phyloP scores from a whole-genome alignment of 2,113 vertebrate species.

The Centropristis striata region DNA sequence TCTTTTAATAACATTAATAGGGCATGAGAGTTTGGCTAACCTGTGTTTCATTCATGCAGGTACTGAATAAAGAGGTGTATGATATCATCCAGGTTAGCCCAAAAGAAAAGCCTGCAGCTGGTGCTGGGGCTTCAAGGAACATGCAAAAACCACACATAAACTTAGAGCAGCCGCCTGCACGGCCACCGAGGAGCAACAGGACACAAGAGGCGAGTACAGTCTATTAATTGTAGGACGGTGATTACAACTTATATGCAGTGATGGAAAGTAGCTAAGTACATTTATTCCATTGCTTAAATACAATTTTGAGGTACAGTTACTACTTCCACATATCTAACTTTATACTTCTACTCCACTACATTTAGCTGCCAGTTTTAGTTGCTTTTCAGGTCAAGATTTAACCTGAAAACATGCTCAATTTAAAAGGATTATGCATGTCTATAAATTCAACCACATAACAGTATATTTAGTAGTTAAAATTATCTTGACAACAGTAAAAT shows the following conservation, averaged over 20 bases:
- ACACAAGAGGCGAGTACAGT: constrained; percentile 45
- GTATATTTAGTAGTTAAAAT: too few species aligned
- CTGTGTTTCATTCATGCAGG: constrained; percentile 64
- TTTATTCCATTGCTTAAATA: too few species aligned
- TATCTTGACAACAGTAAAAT: too few species aligned
- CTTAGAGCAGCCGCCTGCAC: constrained; percentile 47
- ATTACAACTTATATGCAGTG: background rate
- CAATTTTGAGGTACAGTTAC: too few species aligned
- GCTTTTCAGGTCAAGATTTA: too few species aligned
- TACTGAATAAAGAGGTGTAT: constrained; percentile 75
- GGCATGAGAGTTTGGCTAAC: constrained; percentile 1
- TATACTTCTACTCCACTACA: too few species aligned
- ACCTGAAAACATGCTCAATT: too few species aligned
- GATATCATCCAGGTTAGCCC: constrained; percentile 79
- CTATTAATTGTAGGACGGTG: background rate
- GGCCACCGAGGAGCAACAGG: constrained; percentile 64
- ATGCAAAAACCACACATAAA: constrained; percentile 36
- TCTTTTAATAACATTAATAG: background rate
- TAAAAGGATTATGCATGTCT: too few species aligned
- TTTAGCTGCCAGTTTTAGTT: too few species aligned
- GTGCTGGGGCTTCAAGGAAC: constrained; percentile 52
- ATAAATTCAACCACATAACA: too few species aligned
- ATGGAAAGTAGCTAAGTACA: too few species aligned
- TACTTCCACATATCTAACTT: too few species aligned
- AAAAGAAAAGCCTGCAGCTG: constrained; percentile 52